phyloP scores from a whole-genome alignment of 2,888 invertebrate genomes.

The Fissipunctia ypsillon region DNA sequence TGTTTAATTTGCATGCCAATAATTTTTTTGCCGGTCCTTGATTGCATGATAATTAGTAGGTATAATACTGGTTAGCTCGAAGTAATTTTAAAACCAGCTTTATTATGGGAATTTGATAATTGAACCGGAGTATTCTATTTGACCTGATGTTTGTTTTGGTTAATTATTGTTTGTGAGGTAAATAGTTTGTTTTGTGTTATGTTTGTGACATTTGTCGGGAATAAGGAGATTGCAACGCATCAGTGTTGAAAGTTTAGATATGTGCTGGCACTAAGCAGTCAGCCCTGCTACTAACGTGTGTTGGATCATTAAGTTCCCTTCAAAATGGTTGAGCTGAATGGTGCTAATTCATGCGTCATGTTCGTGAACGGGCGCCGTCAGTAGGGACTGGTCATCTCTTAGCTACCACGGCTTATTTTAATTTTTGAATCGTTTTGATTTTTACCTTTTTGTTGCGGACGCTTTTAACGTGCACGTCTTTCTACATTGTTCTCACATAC shows the following conservation, averaged over 20 bases:
- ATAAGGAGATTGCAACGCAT: too few species aligned
- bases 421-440: too few species aligned
- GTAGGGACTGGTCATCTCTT: too few species aligned
- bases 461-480: too few species aligned
- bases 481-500: too few species aligned
- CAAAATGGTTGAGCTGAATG: too few species aligned
- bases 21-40: slow-evolving; percentile 63
- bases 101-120: slow-evolving; percentile 20
- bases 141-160: not conserved
- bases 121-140: slow-evolving; percentile 8
- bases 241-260: too few species aligned
- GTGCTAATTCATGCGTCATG: too few species aligned
- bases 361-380: too few species aligned
- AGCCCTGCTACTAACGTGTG: not conserved
- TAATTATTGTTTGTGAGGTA: slow-evolving; percentile 4
- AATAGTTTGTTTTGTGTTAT: slow-evolving; percentile 1
- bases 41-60: slow-evolving; percentile 65
- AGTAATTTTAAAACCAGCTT: slow-evolving; percentile 23
- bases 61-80: slow-evolving; percentile 45
- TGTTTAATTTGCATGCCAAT: slow-evolving; percentile 60
- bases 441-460: too few species aligned
- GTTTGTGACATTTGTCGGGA: not conserved
- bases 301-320: too few species aligned
- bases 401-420: too few species aligned
- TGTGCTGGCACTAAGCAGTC: not conserved